A percentile compares a stretch with the other conserved stretches of the same genome.
These are phyloP conservation scores for Hemicentrotus pulcherrimus DNA, from an alignment of 35 echinoderm and acorn worm species.

Conservation along the genomic window DNA sequence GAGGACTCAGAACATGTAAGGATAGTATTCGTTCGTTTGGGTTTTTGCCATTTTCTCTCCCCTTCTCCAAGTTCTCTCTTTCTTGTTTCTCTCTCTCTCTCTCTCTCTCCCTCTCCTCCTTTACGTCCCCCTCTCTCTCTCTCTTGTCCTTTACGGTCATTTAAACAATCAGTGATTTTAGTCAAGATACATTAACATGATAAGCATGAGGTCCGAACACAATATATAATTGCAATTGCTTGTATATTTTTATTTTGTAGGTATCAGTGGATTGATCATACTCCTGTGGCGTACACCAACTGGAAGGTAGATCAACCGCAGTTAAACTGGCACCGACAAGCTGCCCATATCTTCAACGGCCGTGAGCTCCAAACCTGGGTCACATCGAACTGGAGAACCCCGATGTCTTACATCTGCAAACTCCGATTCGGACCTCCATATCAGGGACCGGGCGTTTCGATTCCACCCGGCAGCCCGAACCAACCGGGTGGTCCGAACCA, in stretches of 20 bases:
- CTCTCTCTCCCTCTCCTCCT: too few relatives aligned
- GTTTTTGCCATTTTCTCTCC: too few relatives aligned
- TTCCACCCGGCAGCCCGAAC: neutral
- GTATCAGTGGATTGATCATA: conserved; percentile 28
- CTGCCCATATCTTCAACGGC: conserved; percentile 20
- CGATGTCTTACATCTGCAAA: conserved; percentile 33
- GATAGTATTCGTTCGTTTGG: neutral
- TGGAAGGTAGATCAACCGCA: conserved; percentile 37
- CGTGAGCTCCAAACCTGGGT: conserved; percentile 34
- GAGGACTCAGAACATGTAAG: conserved; percentile 24
- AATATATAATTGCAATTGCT: too few relatives aligned
- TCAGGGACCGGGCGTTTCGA: neutral
- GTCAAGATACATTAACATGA: too few relatives aligned
- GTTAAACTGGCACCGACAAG: conserved; percentile 38
- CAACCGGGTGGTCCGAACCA: neutral
- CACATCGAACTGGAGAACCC: conserved; percentile 22
- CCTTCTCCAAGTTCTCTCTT: too few relatives aligned
- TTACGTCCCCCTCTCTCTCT: too few relatives aligned
- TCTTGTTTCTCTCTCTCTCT: too few relatives aligned
- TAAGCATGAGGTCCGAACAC: too few relatives aligned
- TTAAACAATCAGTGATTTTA: too few relatives aligned
- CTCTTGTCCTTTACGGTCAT: too few relatives aligned
- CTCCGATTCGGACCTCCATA: conserved; percentile 15
- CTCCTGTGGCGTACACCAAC: conserved; percentile 36
- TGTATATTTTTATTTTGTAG: neutral